Evolutionary conservation across 1,140 invertebrate species (phyloP), one percentile per base, ranked within the genome.

Genomic region (roundworm (Caenorhabditis elegans)): DNA sequence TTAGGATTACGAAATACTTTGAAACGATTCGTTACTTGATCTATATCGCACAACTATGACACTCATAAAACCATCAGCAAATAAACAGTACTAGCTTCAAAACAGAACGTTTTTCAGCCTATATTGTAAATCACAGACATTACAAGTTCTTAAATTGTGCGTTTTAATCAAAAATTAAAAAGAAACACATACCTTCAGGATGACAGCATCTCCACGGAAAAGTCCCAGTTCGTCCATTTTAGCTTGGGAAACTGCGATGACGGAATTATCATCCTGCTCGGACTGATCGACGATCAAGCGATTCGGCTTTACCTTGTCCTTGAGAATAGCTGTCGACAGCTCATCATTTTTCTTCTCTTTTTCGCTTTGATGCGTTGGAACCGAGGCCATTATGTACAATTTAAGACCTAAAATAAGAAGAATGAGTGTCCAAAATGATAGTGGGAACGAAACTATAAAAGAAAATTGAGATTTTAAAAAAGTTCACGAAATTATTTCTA

Each of bases 221-320:
- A 99, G 91, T 90, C 97, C 95, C 15, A 99, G 92, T 90, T 99
- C 96, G 90, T 99, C 97, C 97, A 99, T 98, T 92, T 99, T 99
- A 11, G 93, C 93, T 93, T 84, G 83, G 8, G 79, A 82, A 19
- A 84, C 70, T 0, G 39, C 26, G 34, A 84, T 39, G 19, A 84
- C 83, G 1, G 83, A 84, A 47, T 84, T 84, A 24, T 84, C 83
- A 75, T 84, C 83, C 28, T 82, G 85, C 22, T 81, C 79, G 15
- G 39, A 46, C 49, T 98, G 96, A 90, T 99, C 97, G 2, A 99
- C 97, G 86, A 99, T 93, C 49, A 99, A 93, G 89, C 98, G 94
- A 91, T 99, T 99, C 84, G 98, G 98, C 90, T 95, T 95, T 89
- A 96, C 95, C 91, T 99, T 99, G 87, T 94, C 94, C 85, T 96